Percentiles rank a stretch among this genome's conserved stretches.
Evolutionary conservation across 1,140 invertebrate genomes (phyloP).

Genomic region (Formica selysi): DNA sequence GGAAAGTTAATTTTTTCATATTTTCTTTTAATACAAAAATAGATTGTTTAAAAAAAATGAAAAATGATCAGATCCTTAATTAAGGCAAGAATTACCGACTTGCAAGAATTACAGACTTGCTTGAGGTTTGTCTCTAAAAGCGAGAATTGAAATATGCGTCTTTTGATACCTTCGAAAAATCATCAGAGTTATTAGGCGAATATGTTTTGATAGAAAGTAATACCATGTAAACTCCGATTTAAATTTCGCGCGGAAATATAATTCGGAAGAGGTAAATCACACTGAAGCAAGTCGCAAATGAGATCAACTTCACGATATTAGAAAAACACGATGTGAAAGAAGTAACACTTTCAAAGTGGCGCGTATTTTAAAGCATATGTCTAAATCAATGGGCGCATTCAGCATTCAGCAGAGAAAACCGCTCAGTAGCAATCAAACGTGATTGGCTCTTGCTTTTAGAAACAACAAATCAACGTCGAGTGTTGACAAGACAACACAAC

Average conservation of each 20-base stretch:
- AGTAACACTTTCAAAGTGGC: not conserved
- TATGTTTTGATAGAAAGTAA: not conserved
- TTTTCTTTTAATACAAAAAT: not conserved
- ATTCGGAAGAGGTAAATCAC: not conserved
- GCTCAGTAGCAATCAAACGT: too few relatives aligned
- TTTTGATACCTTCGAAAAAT: not conserved
- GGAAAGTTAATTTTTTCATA: too few relatives aligned
- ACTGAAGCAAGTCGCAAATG: not conserved
- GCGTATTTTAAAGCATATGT: not conserved
- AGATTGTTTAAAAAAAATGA: not conserved
- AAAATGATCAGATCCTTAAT: too few relatives aligned
- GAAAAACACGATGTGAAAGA: not conserved
- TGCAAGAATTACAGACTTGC: too few relatives aligned
- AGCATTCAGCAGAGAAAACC: too few relatives aligned
- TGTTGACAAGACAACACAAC: too few relatives aligned
- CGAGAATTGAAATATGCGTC: not conserved
- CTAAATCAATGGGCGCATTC: not conserved
- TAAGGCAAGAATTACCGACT: not conserved
- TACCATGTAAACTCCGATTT: too few relatives aligned
- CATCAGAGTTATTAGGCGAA: not conserved
- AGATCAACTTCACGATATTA: not conserved
- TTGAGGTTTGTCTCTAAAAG: not conserved
- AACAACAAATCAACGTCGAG: too few relatives aligned
- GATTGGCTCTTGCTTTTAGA: too few relatives aligned
- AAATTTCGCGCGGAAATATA: too few relatives aligned